Percentiles rank a stretch among this genome's conserved stretches.
These are phyloP conservation scores for Stenopsyche tienmushanensis DNA, from an alignment of 1,140 invertebrate genomes.

Conservation along the genomic window DNA sequence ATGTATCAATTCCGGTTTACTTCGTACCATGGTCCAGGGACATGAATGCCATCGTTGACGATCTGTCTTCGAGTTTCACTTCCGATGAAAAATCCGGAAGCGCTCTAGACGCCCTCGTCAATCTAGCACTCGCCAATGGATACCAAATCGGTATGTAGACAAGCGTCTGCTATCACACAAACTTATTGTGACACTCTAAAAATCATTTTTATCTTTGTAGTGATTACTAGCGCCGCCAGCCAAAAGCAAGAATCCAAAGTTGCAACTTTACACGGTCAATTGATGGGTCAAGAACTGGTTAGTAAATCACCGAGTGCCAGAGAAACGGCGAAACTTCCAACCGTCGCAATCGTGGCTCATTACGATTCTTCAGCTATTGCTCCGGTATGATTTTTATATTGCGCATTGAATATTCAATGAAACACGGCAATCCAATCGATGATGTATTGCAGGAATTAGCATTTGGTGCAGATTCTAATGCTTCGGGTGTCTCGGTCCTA, in stretches of 20 bases:
- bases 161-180: background rate
- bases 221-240: conserved; percentile 61
- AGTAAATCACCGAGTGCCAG: conserved; percentile 57
- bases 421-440: background rate
- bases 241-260: conserved; percentile 78
- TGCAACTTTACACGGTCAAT: conserved; percentile 81
- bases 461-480: conserved; percentile 89
- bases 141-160: conserved; percentile 74
- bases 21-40: conserved; percentile 76
- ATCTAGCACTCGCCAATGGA: conserved; percentile 88
- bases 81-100: conserved; percentile 54
- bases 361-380: conserved; percentile 88
- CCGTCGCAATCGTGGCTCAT: conserved; percentile 87
- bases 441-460: conserved; percentile 70
- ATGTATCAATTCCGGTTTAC: conserved; percentile 86
- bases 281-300: conserved; percentile 75
- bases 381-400: conserved; percentile 65
- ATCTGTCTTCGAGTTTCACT: conserved; percentile 64
- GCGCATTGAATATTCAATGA: background rate
- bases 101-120: conserved; percentile 77
- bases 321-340: conserved; percentile 61
- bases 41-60: conserved; percentile 73
- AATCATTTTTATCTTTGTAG: background rate
- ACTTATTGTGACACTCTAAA: background rate
- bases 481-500: conserved; percentile 85